These are phyloP conservation scores for Pituophis catenifer DNA, from an alignment of 2,113 vertebrate species.

Conservation along the genomic window DNA sequence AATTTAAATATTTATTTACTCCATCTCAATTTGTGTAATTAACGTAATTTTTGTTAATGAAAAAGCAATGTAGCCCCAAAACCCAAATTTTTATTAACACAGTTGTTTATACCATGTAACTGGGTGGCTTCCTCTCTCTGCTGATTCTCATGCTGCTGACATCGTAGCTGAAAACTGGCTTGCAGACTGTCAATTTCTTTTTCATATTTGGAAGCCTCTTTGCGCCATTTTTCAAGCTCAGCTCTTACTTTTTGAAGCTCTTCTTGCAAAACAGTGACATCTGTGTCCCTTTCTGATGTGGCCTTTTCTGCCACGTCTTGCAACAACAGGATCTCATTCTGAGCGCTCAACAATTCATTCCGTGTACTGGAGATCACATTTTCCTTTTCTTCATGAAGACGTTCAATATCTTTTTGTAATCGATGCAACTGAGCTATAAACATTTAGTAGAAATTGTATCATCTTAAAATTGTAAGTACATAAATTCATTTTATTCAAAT, in stretches of 20 bases:
- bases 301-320: constrained; percentile 83
- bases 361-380: constrained; percentile 82
- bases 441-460: constrained; percentile 22
- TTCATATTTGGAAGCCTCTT: constrained; percentile 83
- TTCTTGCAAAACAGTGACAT: constrained; percentile 81
- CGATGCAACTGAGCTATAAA: constrained; percentile 76
- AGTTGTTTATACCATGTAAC: constrained; percentile 76
- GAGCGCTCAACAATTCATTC: constrained; percentile 85
- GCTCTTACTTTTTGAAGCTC: constrained; percentile 79
- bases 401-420: constrained; percentile 89
- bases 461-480: constrained; percentile 3
- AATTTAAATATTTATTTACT: not conserved
- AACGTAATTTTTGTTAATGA: not conserved
- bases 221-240: constrained; percentile 87
- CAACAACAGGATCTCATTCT: constrained; percentile 88
- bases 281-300: constrained; percentile 81
- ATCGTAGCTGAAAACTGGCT: constrained; percentile 79
- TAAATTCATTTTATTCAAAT: not conserved
- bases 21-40: not conserved
- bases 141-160: constrained; percentile 76
- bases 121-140: constrained; percentile 75
- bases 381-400: constrained; percentile 88
- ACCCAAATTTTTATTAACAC: not conserved
- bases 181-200: constrained; percentile 84
- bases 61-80: not conserved